These are phyloP conservation scores for Aphelenchoides besseyi DNA, from an alignment of 1,140 invertebrate genomes.

Conservation along the genomic window DNA sequence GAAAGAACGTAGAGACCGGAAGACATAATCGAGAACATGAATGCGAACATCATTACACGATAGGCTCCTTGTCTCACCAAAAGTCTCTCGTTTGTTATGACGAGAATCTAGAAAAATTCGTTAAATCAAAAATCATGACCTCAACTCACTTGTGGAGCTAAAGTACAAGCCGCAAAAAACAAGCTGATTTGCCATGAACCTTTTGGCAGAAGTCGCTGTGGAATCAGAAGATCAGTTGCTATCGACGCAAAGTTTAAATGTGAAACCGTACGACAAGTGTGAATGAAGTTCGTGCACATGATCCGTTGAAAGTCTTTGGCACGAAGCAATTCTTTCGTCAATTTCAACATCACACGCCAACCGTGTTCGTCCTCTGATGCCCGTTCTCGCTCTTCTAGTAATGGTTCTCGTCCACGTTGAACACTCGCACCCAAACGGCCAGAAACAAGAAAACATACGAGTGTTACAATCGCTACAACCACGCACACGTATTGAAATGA, in stretches of 20 bases:
- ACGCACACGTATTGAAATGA: slow-evolving; percentile 33
- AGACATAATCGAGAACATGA: slow-evolving; percentile 49
- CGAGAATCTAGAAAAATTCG: slow-evolving; percentile 44
- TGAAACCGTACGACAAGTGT: slow-evolving; percentile 48
- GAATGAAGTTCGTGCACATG: slow-evolving; percentile 58
- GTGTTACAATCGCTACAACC: slow-evolving; percentile 21
- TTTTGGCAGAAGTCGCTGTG: slow-evolving; percentile 54
- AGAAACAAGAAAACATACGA: slow-evolving; percentile 25
- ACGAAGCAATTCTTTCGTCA: slow-evolving; percentile 44
- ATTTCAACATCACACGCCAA: slow-evolving; percentile 26
- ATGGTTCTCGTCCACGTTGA: slow-evolving; percentile 16
- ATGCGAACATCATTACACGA: slow-evolving; percentile 38
- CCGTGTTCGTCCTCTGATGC: background rate
- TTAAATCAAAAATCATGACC: slow-evolving; percentile 24
- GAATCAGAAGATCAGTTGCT: slow-evolving; percentile 54
- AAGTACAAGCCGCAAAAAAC: slow-evolving; percentile 52
- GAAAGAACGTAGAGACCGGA: slow-evolving; percentile 44
- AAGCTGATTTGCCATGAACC: slow-evolving; percentile 50
- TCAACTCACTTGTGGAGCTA: slow-evolving; percentile 46
- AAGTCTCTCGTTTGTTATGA: slow-evolving; percentile 53
- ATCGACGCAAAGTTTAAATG: slow-evolving; percentile 61
- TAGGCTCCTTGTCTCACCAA: slow-evolving; percentile 44
- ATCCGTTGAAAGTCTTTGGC: slow-evolving; percentile 49
- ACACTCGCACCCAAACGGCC: slow-evolving; percentile 26
- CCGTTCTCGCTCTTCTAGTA: slow-evolving; percentile 13